These are phyloP conservation scores for Cryptomyrus ogoouensis DNA, from an alignment of 2,113 vertebrate genomes.

Conservation along the genomic window DNA sequence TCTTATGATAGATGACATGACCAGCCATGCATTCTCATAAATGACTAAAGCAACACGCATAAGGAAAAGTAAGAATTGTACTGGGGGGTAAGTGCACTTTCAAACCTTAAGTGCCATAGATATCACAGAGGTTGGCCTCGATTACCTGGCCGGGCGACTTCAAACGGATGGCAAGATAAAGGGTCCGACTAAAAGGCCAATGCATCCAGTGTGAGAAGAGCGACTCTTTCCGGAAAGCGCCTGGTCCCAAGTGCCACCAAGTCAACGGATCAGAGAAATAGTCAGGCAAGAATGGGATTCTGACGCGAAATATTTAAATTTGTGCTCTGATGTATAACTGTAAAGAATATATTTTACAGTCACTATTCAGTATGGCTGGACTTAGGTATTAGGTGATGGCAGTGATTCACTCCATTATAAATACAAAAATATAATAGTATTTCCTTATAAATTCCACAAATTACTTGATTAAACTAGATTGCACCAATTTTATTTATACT, in stretches of 20 bases:
- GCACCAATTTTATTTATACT: background rate
- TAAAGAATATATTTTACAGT: conserved; percentile 19
- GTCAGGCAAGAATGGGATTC: conserved; percentile 22
- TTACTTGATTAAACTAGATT: background rate
- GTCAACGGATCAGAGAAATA: background rate
- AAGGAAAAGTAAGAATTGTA: background rate
- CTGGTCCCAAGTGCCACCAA: background rate
- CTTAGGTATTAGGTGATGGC: background rate
- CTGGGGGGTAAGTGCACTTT: background rate
- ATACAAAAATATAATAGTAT: background rate
- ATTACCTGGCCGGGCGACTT: background rate
- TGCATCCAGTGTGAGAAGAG: background rate
- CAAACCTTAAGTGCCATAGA: background rate
- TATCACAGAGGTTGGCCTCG: background rate
- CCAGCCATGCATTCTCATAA: background rate
- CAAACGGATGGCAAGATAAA: background rate
- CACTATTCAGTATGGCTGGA: background rate
- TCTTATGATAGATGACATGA: background rate
- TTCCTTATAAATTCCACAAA: background rate
- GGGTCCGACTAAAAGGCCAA: background rate
- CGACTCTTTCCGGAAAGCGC: background rate
- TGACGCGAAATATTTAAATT: conserved; percentile 53
- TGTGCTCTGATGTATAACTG: conserved; percentile 49
- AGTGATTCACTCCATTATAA: background rate
- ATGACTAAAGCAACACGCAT: background rate